phyloP scores from a whole-genome alignment of 2,113 vertebrate genomes.

The Cyphomyrus discorhynchus region DNA sequence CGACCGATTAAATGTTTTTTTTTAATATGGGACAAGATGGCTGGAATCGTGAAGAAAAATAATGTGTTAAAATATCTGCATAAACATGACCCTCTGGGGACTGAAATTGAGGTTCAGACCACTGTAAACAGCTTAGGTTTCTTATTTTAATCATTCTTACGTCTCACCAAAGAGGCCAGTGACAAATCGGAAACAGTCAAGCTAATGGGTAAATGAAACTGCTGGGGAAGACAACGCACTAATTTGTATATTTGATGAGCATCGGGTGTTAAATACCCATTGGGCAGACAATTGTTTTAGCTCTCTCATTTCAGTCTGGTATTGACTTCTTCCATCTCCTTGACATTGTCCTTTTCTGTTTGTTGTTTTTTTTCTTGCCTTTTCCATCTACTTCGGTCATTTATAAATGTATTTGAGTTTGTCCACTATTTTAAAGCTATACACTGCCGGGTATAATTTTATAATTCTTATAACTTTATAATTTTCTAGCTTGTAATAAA shows the following conservation, averaged over 20 bases:
- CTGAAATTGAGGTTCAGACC: not conserved
- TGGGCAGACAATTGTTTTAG: not conserved
- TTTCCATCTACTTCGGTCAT: not conserved
- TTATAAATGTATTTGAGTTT: not conserved
- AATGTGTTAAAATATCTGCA: not conserved
- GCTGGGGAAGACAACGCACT: not conserved
- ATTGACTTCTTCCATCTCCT: not conserved
- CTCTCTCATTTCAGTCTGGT: not conserved
- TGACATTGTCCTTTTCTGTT: not conserved
- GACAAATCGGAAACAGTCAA: not conserved
- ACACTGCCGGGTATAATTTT: not conserved
- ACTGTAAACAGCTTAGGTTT: not conserved
- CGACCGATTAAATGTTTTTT: not conserved
- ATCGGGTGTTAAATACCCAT: not conserved
- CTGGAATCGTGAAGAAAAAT: not conserved
- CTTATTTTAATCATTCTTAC: not conserved
- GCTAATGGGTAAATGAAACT: conserved; percentile 9
- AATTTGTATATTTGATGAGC: conserved; percentile 15
- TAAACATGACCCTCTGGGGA: not conserved
- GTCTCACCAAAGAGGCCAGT: not conserved
- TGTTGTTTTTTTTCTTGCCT: not conserved
- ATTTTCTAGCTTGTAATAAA: not conserved
- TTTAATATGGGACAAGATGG: not conserved
- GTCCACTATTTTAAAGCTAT: not conserved
- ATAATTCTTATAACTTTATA: not conserved